A percentile compares a stretch with the other conserved stretches of the same genome.
These are phyloP conservation scores for silkworm (Bombyx mori) DNA, from an alignment of 1,140 invertebrate genomes.

Conservation along the genomic window DNA sequence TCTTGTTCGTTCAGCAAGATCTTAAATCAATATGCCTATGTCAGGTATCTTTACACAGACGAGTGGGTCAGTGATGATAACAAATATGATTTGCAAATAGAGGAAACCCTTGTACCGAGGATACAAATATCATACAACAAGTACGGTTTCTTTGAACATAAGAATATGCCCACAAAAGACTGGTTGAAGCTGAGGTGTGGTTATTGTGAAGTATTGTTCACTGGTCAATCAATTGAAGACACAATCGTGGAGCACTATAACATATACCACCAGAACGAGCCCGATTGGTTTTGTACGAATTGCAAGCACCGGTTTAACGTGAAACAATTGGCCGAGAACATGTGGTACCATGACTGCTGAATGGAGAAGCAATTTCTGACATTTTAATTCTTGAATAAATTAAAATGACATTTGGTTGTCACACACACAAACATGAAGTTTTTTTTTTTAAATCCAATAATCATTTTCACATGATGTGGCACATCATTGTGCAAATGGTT, in stretches of 20 bases:
- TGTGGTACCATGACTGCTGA: slow-evolving; percentile 32
- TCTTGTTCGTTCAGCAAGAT: too few relatives aligned
- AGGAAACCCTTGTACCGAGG: slow-evolving; percentile 31
- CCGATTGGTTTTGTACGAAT: slow-evolving; percentile 30
- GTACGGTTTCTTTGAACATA: not conserved
- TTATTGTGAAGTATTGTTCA: slow-evolving; percentile 20
- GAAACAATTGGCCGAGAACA: slow-evolving; percentile 17
- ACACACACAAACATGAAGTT: too few relatives aligned
- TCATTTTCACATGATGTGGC: too few relatives aligned
- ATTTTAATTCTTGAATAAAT: too few relatives aligned
- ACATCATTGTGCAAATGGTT: too few relatives aligned
- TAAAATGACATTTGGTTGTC: too few relatives aligned
- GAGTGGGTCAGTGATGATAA: slow-evolving; percentile 7
- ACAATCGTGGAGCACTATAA: slow-evolving; percentile 22
- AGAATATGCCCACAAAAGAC: not conserved
- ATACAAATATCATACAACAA: slow-evolving; percentile 16
- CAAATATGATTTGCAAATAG: slow-evolving; percentile 39
- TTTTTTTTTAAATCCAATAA: too few relatives aligned
- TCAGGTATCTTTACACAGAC: slow-evolving; percentile 33
- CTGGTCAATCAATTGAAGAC: not conserved
- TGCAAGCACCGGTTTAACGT: slow-evolving; percentile 27
- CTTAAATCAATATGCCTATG: slow-evolving; percentile 31
- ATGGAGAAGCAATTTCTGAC: not conserved
- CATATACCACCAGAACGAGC: slow-evolving; percentile 19
- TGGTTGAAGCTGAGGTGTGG: slow-evolving; percentile 21